Percentiles rank a stretch among this genome's conserved stretches.
Evolutionary conservation across 2,113 vertebrate species (phyloP).

Genomic region (Sminthopsis crassicaudata): DNA sequence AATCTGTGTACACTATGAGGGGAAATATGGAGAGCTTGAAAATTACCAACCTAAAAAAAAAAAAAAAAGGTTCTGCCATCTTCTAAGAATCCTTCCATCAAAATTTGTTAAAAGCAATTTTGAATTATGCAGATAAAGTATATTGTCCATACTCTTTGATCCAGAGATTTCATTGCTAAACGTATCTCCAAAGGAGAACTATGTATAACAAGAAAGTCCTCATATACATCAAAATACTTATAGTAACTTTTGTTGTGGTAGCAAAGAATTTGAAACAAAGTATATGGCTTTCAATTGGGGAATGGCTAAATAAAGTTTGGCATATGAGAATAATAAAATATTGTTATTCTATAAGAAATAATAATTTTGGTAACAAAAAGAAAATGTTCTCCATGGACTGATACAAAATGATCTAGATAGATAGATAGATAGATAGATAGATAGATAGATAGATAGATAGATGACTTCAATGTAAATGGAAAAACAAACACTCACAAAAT

Average conservation of each 20-base stretch:
- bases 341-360: neutral
- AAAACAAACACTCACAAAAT: neutral
- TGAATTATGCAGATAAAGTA: neutral
- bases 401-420: neutral
- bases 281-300: neutral
- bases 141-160: neutral
- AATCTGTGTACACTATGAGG: too few species aligned
- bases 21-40: too few species aligned
- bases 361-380: neutral
- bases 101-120: too few species aligned
- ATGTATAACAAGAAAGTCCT: neutral
- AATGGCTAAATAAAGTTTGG: neutral
- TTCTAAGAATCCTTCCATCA: too few species aligned
- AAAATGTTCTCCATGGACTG: neutral
- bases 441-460: too few species aligned
- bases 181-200: neutral
- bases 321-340: neutral
- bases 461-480: neutral
- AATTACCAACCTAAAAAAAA: too few species aligned
- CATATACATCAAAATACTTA: neutral
- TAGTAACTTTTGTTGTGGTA: neutral
- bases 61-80: too few species aligned
- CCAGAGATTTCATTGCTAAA: neutral
- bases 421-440: too few species aligned
- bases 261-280: neutral